A percentile compares a stretch with the other conserved stretches of the same genome.
Evolutionary conservation across 2,888 invertebrate genomes (phyloP).

Genomic region (Tachina grossa): DNA sequence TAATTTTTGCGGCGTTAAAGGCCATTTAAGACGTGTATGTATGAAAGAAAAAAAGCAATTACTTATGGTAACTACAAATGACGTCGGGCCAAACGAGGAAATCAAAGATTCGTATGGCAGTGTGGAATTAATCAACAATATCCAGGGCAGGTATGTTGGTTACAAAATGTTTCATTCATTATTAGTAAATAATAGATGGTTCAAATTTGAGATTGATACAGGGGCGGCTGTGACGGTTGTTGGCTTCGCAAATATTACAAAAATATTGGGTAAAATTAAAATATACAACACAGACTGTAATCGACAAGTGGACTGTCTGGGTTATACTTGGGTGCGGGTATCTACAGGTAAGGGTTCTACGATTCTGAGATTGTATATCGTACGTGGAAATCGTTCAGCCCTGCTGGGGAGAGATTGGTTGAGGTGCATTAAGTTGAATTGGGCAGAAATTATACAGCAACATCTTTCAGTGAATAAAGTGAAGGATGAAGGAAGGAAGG

Average conservation of each 20-base stretch:
- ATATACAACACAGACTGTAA: slow-evolving; percentile 33
- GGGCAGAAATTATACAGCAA: background rate
- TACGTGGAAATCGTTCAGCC: background rate
- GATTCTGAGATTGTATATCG: background rate
- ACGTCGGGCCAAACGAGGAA: background rate
- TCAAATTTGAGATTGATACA: slow-evolving; percentile 60
- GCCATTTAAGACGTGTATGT: slow-evolving; percentile 47
- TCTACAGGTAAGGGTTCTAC: background rate
- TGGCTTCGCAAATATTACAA: slow-evolving; percentile 33
- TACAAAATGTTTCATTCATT: slow-evolving; percentile 38
- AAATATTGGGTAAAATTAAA: slow-evolving; percentile 38
- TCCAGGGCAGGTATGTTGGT: slow-evolving; percentile 36
- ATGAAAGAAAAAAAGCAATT: slow-evolving; percentile 46
- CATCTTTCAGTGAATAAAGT: background rate
- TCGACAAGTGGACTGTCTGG: slow-evolving; percentile 18
- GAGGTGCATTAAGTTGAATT: background rate
- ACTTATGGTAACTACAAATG: slow-evolving; percentile 26
- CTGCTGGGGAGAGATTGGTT: background rate
- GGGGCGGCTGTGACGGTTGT: slow-evolving; percentile 50
- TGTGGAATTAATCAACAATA: background rate
- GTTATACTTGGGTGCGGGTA: slow-evolving; percentile 3
- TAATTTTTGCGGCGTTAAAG: slow-evolving; percentile 50
- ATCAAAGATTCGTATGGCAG: slow-evolving; percentile 32
- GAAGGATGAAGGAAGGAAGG: background rate
- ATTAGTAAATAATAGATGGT: slow-evolving; percentile 48